These are phyloP conservation scores for Folsomia manolachei DNA, from an alignment of 2,888 invertebrate genomes.

Conservation along the genomic window DNA sequence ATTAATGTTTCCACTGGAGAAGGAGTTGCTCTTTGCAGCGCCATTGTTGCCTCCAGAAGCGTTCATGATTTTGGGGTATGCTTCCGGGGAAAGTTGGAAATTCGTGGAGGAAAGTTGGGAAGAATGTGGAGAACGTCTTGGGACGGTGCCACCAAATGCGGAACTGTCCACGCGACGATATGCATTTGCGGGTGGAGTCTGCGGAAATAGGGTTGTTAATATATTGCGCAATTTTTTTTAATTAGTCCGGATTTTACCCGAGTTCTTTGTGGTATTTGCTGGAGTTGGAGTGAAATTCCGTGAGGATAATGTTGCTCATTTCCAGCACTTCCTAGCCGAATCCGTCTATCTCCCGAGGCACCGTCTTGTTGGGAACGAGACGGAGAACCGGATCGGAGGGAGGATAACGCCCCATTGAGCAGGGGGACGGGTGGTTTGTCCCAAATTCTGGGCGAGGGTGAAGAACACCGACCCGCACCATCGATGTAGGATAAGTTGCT, in stretches of 20 bases:
- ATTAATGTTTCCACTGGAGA: slow-evolving; percentile 48
- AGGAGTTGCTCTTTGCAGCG: slow-evolving; percentile 32
- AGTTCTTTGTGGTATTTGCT: slow-evolving; percentile 3
- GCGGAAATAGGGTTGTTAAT: no score
- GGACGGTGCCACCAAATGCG: slow-evolving; percentile 47
- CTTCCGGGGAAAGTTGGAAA: neutral
- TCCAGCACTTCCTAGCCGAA: slow-evolving; percentile 25
- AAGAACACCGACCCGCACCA: slow-evolving; percentile 14
- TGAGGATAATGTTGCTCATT: slow-evolving; percentile 29
- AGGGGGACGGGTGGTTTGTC: slow-evolving; percentile 42
- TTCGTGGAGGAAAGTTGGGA: slow-evolving; percentile 42
- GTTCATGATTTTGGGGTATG: no score
- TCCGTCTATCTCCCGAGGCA: neutral
- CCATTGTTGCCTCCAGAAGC: neutral
- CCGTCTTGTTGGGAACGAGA: no score
- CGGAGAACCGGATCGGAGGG: slow-evolving; percentile 33
- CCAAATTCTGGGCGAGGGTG: slow-evolving; percentile 30
- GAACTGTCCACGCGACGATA: slow-evolving; percentile 66
- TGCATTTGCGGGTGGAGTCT: slow-evolving; percentile 71
- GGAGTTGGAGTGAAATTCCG: no score
- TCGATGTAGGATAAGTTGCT: slow-evolving; percentile 43
- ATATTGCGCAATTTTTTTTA: neutral
- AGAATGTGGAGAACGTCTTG: slow-evolving; percentile 45
- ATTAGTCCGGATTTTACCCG: neutral
- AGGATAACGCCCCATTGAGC: slow-evolving; percentile 11